These are phyloP conservation scores for Meloidogyne chitwoodi DNA, from an alignment of 1,140 invertebrate species.

Conservation along the genomic window DNA sequence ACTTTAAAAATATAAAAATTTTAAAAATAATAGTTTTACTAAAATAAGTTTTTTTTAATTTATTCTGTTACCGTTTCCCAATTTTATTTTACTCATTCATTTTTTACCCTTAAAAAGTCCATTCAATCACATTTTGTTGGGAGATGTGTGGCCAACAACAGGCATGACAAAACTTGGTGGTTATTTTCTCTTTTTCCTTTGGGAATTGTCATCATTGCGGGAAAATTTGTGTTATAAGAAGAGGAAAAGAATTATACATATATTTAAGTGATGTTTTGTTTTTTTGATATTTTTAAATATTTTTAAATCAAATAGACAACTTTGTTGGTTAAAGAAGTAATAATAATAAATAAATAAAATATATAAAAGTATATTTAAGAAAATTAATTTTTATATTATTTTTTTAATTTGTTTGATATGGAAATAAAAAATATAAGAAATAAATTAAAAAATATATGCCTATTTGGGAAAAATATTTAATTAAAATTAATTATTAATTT, in stretches of 20 bases:
- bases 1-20: neutral
- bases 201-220: slow-evolving; percentile 22
- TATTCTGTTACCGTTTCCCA: neutral
- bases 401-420: no score
- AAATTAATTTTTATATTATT: no score
- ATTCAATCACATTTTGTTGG: neutral
- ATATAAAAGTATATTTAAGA: no score
- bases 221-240: neutral
- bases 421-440: no score
- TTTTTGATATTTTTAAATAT: neutral
- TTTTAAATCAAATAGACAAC: neutral
- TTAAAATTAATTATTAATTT: no score
- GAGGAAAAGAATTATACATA: neutral
- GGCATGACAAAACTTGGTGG: neutral
- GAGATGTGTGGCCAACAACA: neutral
- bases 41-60: neutral
- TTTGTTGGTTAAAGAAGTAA: neutral
- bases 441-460: no score
- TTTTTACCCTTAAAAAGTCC: neutral
- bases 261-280: neutral
- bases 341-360: no score
- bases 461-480: no score
- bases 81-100: neutral
- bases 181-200: neutral
- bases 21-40: no score